phyloP scores from a whole-genome alignment of 2,113 vertebrate species.

The Spilogale gracilis region DNA sequence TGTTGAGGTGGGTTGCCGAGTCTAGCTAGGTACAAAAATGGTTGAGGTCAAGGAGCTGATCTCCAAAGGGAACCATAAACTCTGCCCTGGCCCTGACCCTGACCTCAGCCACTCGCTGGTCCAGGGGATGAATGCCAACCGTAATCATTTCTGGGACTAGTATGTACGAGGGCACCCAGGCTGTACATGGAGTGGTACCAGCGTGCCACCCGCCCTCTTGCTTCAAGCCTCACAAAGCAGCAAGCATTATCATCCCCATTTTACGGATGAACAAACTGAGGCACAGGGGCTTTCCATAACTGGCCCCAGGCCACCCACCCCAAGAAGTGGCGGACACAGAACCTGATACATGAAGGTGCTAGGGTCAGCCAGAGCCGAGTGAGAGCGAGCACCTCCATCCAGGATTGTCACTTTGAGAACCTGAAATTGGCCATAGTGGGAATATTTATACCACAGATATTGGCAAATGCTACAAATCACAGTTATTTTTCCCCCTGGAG shows the following conservation, averaged over 20 bases:
- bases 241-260: neutral
- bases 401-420: neutral
- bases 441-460: neutral
- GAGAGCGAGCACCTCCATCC: rapidly evolving
- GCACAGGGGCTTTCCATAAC: neutral
- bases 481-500: neutral
- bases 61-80: neutral
- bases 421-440: neutral
- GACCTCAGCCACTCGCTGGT: neutral
- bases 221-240: neutral
- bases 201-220: neutral
- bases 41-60: neutral
- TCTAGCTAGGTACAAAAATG: neutral
- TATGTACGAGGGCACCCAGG: neutral
- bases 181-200: neutral
- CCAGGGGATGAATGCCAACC: neutral
- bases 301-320: neutral
- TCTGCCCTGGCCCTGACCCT: conserved; percentile 17
- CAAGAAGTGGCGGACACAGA: neutral
- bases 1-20: neutral
- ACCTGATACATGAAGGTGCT: neutral
- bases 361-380: neutral
- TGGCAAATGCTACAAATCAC: neutral
- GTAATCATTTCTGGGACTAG: neutral
- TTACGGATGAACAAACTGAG: conserved; percentile 14